Evolutionary conservation across 2,888 invertebrate genomes (phyloP).

Genomic region (Allolobophora icterica): DNA sequence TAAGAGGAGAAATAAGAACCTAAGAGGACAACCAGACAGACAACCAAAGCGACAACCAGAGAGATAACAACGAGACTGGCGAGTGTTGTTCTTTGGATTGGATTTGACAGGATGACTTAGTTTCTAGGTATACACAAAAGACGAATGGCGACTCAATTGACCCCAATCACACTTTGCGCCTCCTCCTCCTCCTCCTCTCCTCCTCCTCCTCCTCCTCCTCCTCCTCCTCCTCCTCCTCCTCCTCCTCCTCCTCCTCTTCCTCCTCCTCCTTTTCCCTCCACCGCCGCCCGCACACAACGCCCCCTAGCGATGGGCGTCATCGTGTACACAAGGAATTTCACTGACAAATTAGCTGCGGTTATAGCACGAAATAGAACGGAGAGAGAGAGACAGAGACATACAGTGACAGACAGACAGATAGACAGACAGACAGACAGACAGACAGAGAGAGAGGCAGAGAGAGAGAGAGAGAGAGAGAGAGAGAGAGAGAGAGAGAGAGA

Average conservation of each 20-base stretch:
- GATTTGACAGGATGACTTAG: neutral
- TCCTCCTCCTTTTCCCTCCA: no score
- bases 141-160: neutral
- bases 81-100: neutral
- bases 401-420: no score
- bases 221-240: neutral
- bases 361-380: neutral
- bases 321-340: neutral
- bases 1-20: no score
- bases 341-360: neutral
- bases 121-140: neutral
- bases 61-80: neutral
- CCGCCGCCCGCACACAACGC: no score
- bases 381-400: neutral
- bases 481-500: no score
- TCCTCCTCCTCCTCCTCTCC: neutral
- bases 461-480: no score
- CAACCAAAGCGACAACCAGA: no score
- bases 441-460: no score
- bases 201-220: no score
- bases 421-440: no score
- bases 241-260: no score
- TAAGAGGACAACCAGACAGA: no score
- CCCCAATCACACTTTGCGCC: neutral
- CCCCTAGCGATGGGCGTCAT: neutral